phyloP scores from a whole-genome alignment of 2,113 vertebrate species.

The Tychaedon coryphoeus region DNA sequence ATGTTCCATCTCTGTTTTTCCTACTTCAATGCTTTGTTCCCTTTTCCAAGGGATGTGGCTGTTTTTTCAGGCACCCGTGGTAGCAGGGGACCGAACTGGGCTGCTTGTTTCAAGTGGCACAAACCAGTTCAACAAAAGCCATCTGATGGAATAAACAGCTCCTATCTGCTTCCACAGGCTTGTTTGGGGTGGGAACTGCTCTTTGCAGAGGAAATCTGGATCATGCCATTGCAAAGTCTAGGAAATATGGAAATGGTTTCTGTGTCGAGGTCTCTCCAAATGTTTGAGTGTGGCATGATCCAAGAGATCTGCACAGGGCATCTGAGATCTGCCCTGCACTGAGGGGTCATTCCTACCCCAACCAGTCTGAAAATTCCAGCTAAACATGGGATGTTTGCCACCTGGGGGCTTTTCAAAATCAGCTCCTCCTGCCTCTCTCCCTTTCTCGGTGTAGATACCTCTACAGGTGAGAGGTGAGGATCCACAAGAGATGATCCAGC shows the following conservation, averaged over 20 bases:
- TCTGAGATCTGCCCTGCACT: background rate
- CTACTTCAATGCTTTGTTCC: background rate
- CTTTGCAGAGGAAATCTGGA: background rate
- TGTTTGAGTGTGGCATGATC: background rate
- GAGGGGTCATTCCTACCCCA: background rate
- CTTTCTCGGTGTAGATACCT: accelerated
- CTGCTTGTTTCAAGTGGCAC: background rate
- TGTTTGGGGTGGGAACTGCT: background rate
- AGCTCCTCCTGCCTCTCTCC: background rate
- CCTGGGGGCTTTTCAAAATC: background rate
- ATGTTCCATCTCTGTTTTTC: background rate
- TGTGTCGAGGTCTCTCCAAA: accelerated
- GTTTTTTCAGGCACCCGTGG: background rate
- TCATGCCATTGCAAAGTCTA: background rate
- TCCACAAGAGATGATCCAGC: background rate
- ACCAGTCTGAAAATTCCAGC: background rate
- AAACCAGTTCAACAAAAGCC: background rate
- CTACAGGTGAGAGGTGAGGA: background rate
- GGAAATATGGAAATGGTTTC: background rate
- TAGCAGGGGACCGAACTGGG: background rate
- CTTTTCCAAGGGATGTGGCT: background rate
- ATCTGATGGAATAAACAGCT: background rate
- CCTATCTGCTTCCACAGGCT: background rate
- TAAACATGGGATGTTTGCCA: accelerated
- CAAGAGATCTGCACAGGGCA: accelerated